phyloP scores from a whole-genome alignment of 2,113 vertebrate genomes.

The Psettodes erumei region DNA sequence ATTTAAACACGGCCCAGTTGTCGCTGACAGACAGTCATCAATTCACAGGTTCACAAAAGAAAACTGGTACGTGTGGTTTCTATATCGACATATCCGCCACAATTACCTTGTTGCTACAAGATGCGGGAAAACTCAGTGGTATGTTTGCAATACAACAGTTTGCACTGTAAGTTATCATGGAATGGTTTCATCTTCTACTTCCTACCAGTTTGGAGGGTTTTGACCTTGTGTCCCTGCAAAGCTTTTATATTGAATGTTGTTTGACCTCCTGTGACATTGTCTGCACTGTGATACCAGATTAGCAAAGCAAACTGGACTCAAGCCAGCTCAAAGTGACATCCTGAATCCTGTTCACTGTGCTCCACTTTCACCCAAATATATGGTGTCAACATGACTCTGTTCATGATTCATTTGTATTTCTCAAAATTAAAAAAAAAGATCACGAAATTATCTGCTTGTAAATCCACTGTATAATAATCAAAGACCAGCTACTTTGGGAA shows the following conservation, averaged over 20 bases:
- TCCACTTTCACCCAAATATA: background rate
- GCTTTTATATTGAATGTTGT: conserved; percentile 44
- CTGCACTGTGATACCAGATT: conserved; percentile 57
- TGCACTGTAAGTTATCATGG: background rate
- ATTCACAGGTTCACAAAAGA: conserved; percentile 27
- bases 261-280: conserved; percentile 59
- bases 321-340: conserved; percentile 9
- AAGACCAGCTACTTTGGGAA: conserved; percentile 11
- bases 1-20: conserved; percentile 37
- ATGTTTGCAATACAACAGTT: background rate
- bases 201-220: background rate
- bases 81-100: background rate
- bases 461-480: conserved; percentile 7
- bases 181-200: conserved; percentile 10
- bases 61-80: conserved; percentile 3
- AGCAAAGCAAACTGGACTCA: conserved; percentile 32
- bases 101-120: background rate
- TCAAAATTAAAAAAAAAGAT: background rate
- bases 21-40: conserved; percentile 22
- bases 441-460: too few relatives aligned
- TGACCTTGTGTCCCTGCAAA: conserved; percentile 4
- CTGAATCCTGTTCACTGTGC: conserved; percentile 9
- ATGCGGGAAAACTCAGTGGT: background rate
- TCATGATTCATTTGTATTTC: conserved; percentile 10
- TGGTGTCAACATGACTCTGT: background rate